A percentile compares a stretch with the other conserved stretches of the same genome.
Conservation (phyloP, 2,113 vertebrate genomes). For the Chroicocephalus ridibundus region DNA sequence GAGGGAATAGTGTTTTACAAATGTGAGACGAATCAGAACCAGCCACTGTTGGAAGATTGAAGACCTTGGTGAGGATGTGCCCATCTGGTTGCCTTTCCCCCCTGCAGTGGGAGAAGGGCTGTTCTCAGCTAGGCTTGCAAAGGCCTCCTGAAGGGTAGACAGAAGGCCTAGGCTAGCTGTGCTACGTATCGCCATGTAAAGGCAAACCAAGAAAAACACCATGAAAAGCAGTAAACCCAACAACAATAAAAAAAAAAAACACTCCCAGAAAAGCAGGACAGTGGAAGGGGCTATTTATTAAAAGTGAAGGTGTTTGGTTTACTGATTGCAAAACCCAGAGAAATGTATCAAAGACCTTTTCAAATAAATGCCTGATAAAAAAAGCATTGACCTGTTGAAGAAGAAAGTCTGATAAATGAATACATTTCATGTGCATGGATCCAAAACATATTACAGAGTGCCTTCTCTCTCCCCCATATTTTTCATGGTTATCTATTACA, state of each 20-base stretch:
- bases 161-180: neutral
- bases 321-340: neutral
- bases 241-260: neutral
- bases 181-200: neutral
- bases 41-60: neutral
- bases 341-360: neutral
- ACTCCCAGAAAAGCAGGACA: neutral
- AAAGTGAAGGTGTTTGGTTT: neutral
- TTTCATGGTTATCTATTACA: neutral
- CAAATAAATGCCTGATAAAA: constrained; percentile 6
- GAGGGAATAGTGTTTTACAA: neutral
- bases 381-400: neutral
- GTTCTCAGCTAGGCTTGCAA: neutral
- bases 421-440: neutral
- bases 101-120: neutral
- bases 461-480: neutral
- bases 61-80: neutral
- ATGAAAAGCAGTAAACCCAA: neutral
- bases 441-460: neutral
- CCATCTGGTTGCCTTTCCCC: neutral
- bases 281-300: neutral
- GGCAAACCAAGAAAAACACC: neutral
- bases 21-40: neutral
- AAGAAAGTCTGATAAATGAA: neutral
- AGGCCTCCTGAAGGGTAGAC: neutral